Evolutionary conservation across 1,140 invertebrate species (phyloP).

Genomic region (Scaptodrosophila lebanonensis): DNA sequence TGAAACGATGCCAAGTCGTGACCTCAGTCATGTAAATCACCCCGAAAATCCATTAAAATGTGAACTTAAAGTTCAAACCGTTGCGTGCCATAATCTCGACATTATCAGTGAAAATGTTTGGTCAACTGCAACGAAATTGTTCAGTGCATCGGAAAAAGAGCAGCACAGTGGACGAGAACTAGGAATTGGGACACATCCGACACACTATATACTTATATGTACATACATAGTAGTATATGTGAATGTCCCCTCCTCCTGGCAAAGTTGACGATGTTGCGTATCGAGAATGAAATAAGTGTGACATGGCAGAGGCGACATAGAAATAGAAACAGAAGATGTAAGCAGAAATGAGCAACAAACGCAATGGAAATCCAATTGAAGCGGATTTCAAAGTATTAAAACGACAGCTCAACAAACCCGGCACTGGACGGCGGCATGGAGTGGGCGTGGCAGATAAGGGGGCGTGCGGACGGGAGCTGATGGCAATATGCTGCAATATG

Average conservation of each 20-base stretch:
- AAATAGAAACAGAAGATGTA: neutral
- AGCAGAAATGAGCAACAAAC: constrained; percentile 18
- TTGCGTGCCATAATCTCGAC: constrained; percentile 68
- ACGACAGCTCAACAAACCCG: constrained; percentile 1
- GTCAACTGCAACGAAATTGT: constrained; percentile 43
- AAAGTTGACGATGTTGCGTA: constrained; percentile 52
- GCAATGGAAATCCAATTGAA: constrained; percentile 67
- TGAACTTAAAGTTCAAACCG: constrained; percentile 68
- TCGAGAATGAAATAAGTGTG: constrained; percentile 69
- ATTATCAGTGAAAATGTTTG: constrained; percentile 35
- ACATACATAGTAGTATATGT: too few relatives aligned
- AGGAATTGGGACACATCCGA: constrained; percentile 23
- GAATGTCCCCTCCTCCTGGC: too few relatives aligned
- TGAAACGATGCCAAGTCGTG: constrained; percentile 60
- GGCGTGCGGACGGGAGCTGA: constrained; percentile 13
- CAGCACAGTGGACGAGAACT: neutral
- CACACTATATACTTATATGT: too few relatives aligned
- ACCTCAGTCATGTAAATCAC: constrained; percentile 69
- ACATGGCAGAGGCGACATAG: constrained; percentile 26
- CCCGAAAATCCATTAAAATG: constrained; percentile 72
- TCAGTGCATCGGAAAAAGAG: constrained; percentile 15
- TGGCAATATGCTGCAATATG: constrained; percentile 7
- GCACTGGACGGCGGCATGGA: neutral
- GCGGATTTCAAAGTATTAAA: constrained; percentile 64
- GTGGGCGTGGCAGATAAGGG: constrained; percentile 16